Percentiles rank a stretch among this genome's conserved stretches.
Conservation (phyloP, 2,113 vertebrate genomes). For the Myotis davidii region DNA sequence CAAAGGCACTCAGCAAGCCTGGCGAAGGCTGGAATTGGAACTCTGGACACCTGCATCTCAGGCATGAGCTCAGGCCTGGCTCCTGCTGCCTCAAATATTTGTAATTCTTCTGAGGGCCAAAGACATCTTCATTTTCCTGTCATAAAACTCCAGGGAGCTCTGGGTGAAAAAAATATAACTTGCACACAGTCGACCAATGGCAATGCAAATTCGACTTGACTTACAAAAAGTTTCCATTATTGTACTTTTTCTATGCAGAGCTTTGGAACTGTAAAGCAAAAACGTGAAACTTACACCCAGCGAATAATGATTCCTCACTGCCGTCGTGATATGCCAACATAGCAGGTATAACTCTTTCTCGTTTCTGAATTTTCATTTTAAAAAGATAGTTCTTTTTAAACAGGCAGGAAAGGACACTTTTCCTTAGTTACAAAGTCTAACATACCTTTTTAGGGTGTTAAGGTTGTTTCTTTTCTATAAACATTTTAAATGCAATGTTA, state of each 20-base stretch:
- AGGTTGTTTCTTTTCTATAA: conserved; percentile 14
- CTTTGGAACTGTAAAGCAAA: conserved; percentile 55
- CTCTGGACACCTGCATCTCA: neutral
- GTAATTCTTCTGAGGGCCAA: neutral
- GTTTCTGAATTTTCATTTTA: conserved; percentile 57
- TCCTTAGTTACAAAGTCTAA: conserved; percentile 31
- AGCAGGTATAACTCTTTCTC: conserved; percentile 23
- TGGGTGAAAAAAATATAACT: neutral
- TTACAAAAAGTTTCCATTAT: neutral
- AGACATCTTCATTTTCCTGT: neutral
- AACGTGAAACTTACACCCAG: neutral
- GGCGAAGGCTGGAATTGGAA: neutral
- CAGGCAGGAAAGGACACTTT: neutral
- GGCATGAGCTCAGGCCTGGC: neutral
- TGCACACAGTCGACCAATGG: neutral
- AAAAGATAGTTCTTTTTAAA: conserved; percentile 55
- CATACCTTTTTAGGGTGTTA: neutral
- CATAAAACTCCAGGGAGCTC: conserved; percentile 57
- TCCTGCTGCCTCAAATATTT: neutral
- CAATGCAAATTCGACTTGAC: neutral
- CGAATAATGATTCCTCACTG: conserved; percentile 20
- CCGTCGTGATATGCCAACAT: conserved; percentile 26
- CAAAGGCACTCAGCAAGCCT: conserved; percentile 48
- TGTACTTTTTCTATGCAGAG: neutral
- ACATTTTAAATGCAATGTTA: neutral